phyloP scores from a whole-genome alignment of 1,140 invertebrate species.

The Lepidurus apus region DNA sequence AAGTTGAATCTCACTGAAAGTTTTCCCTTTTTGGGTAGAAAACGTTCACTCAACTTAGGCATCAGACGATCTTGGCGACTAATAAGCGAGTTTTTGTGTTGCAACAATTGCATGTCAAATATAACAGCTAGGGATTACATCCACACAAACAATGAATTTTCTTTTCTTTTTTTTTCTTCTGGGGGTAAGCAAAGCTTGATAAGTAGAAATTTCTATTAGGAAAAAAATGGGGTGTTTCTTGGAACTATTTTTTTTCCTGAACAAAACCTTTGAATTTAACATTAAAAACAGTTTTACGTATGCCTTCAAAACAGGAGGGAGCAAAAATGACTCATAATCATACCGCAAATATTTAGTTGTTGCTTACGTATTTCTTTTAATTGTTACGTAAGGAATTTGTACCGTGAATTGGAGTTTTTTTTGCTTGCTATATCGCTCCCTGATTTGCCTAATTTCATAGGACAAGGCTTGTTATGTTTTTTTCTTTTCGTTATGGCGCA shows the following conservation, averaged over 20 bases:
- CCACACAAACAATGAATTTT: conserved; percentile 6
- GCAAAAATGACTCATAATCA: neutral
- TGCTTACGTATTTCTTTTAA: conserved; percentile 16
- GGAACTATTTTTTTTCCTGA: neutral
- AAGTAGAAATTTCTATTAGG: neutral
- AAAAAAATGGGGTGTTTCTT: neutral
- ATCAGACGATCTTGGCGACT: neutral
- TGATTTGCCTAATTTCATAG: conserved; percentile 1
- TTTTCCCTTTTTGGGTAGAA: neutral
- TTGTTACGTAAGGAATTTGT: conserved; percentile 14
- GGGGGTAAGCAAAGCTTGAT: neutral
- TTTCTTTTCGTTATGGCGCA: neutral
- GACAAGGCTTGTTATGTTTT: conserved; percentile 2
- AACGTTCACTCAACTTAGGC: neutral
- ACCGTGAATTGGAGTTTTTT: conserved; percentile 16
- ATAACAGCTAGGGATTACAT: conserved; percentile 15
- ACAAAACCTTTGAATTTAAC: neutral
- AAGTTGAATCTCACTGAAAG: neutral
- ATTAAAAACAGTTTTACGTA: neutral
- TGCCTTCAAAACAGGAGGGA: neutral
- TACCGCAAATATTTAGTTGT: neutral
- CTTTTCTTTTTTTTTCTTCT: neutral
- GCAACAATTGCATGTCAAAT: conserved; percentile 19
- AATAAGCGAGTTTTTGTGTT: conserved; percentile 11
- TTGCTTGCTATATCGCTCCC: neutral